Conservation (phyloP, 2,888 invertebrate genomes). For the Dynastes maya region DNA sequence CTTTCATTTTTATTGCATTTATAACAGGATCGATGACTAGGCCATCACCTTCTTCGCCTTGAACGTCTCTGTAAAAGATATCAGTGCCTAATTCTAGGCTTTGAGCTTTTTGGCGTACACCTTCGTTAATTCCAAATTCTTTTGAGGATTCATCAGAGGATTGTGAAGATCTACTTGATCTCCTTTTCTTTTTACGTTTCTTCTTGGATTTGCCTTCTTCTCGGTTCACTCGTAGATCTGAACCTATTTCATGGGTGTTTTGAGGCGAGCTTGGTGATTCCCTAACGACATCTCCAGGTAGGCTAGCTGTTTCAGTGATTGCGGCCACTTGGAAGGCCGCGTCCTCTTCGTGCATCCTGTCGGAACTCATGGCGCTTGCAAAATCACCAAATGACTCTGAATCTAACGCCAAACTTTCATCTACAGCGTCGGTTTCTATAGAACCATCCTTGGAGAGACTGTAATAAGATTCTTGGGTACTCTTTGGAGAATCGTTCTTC, state of each 20-base stretch:
- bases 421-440: slow-evolving; percentile 72
- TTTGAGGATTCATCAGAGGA: slow-evolving; percentile 72
- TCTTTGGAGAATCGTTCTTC: slow-evolving; percentile 77
- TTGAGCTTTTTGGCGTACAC: slow-evolving; percentile 65
- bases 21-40: slow-evolving; percentile 72
- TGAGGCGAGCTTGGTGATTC: slow-evolving; percentile 67
- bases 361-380: slow-evolving; percentile 78
- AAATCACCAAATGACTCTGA: slow-evolving; percentile 79
- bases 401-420: slow-evolving; percentile 74
- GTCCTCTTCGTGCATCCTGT: slow-evolving; percentile 66
- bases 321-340: slow-evolving; percentile 68
- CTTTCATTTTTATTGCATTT: slow-evolving; percentile 69
- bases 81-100: slow-evolving; percentile 68
- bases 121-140: slow-evolving; percentile 63
- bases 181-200: slow-evolving; percentile 67
- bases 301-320: slow-evolving; percentile 68
- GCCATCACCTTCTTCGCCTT: slow-evolving; percentile 75
- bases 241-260: slow-evolving; percentile 70
- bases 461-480: slow-evolving; percentile 74
- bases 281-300: slow-evolving; percentile 65
- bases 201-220: slow-evolving; percentile 71
- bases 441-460: slow-evolving; percentile 78
- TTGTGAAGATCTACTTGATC: slow-evolving; percentile 62
- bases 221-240: slow-evolving; percentile 68
- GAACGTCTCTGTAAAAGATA: slow-evolving; percentile 71